Base-by-base conservation (phyloP, 2,113 vertebrate species). In the Amia ocellicauda region DNA sequence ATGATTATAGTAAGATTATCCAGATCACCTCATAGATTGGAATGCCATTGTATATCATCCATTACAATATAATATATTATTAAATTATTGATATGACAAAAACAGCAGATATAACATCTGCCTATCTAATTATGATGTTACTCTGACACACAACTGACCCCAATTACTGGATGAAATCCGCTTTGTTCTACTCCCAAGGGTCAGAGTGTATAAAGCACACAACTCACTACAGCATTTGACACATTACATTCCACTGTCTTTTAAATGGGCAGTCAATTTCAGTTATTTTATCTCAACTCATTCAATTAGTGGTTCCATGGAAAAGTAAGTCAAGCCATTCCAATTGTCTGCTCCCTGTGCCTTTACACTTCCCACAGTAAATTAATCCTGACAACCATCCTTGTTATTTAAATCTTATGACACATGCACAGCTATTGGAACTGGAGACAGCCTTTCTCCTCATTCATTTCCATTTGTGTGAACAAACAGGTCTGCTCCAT, bases 131-230 rank as follows among this genome's bases (percentile, higher is more conserved):
- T 64, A 45, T 64, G 52, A 28, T 28, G 29, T 57, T 45, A 31
- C 36, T 50, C 40, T 24, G 40, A 42, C 43, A 49, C 55, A 26
- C 55, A 55, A 58, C 43, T 58, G 63, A 65, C 63, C 63, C 63
- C 63, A 58, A 58, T 65, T 62, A 62, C 29, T 40, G 31, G n/a
- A 20, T 43, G 43, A 64, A 26, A 14, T 57, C 19, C n/a, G 41
- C 41, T 47, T 64, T 45, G 27, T 27, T 50, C 24, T 57, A 36
- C 41, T 58, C 53, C 63, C 53, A 64, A 64, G 56, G 63, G 63
- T 64, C 24, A 31, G 24, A 27, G 28, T 19, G 4, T 64, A 26
- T 49, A 41, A 49, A 19, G 42, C 41, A 31, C 3, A 19, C n/a
- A 40, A 26, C 43, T 26, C 36, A 52, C 17, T 28, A 43, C 8